phyloP scores from a whole-genome alignment of 2,888 invertebrate species.

The Ischnus inquisitorius region DNA sequence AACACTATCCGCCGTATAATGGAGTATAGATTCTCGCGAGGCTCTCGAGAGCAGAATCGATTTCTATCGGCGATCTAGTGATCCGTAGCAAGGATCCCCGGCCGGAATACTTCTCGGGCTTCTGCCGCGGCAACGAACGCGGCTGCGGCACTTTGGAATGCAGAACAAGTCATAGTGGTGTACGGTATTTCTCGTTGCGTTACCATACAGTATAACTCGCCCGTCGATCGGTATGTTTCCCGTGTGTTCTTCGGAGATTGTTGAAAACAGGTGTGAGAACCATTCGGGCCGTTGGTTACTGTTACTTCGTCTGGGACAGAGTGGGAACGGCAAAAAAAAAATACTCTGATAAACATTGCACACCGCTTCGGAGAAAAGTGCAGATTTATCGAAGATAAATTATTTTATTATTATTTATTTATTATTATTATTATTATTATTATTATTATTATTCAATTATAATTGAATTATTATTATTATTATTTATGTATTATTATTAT shows the following conservation, averaged over 20 bases:
- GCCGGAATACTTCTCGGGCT: slow-evolving; percentile 50
- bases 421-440: no score
- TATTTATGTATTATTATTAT: no score
- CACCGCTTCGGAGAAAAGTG: no score
- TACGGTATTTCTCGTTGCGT: slow-evolving; percentile 22
- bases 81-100: slow-evolving; percentile 61
- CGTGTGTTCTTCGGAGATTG: slow-evolving; percentile 47
- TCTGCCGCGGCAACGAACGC: slow-evolving; percentile 21
- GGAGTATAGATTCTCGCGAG: slow-evolving; percentile 44
- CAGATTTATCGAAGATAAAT: no score
- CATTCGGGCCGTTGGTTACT: slow-evolving; percentile 23
- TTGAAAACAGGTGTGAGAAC: slow-evolving; percentile 61
- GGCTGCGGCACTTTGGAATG: slow-evolving; percentile 62
- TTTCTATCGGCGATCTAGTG: slow-evolving; percentile 67
- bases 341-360: no score
- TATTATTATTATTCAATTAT: no score
- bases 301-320: slow-evolving; percentile 3
- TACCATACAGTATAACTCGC: slow-evolving; percentile 16
- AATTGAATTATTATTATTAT: no score
- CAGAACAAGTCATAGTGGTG: slow-evolving; percentile 53
- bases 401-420: no score
- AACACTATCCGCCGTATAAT: slow-evolving; percentile 28
- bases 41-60: slow-evolving; percentile 55
- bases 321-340: no score
- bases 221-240: slow-evolving; percentile 28